Conservation (phyloP, 2,888 invertebrate genomes). For the Coecobrya sp. region DNA sequence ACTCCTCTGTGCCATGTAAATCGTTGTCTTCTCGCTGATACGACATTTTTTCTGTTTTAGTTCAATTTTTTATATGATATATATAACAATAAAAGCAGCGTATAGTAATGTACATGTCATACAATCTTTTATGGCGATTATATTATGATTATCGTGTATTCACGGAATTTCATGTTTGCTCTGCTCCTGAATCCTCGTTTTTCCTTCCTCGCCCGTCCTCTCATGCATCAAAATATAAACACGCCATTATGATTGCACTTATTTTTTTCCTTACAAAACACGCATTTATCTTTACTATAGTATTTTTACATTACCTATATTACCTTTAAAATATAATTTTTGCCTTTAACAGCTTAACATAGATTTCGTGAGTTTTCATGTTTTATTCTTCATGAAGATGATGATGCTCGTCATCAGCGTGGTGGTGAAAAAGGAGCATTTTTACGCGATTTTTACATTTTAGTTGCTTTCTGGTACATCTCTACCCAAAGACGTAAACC, state of each 20-base stretch:
- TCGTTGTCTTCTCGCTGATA: background rate
- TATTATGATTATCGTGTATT: conserved; percentile 15
- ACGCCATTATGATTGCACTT: conserved; percentile 37
- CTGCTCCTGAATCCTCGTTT: conserved; percentile 44
- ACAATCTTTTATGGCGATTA: conserved; percentile 24
- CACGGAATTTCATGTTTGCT: conserved; percentile 54
- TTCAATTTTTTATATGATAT: conserved; percentile 17
- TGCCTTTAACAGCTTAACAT: conserved; percentile 47
- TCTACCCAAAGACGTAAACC: conserved; percentile 3
- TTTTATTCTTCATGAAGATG: background rate
- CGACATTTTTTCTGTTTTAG: background rate
- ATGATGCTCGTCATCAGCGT: background rate
- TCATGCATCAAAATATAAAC: conserved; percentile 9
- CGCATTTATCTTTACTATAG: background rate
- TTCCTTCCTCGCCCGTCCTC: conserved; percentile 13
- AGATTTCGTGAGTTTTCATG: conserved; percentile 51
- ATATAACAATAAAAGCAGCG: background rate
- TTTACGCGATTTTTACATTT: conserved; percentile 9
- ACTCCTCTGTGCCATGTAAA: background rate
- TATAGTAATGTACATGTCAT: background rate
- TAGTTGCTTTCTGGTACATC: conserved; percentile 50
- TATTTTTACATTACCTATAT: background rate
- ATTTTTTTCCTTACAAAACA: background rate
- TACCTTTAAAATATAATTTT: background rate
- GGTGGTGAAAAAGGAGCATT: background rate